phyloP scores from a whole-genome alignment of 2,113 vertebrate species.

The Turdus rufiventris region DNA sequence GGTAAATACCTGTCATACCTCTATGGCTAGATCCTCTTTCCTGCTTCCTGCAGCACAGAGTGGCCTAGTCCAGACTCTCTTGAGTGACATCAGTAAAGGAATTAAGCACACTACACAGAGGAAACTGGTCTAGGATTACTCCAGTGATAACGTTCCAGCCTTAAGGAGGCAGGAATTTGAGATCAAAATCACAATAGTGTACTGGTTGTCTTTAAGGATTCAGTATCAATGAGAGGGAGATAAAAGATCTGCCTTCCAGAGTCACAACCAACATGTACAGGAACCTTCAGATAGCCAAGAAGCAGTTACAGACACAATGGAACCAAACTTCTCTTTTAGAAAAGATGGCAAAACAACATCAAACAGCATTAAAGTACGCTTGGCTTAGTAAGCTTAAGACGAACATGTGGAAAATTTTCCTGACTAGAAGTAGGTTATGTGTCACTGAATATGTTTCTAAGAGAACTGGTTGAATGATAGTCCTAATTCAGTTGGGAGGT shows the following conservation, averaged over 20 bases:
- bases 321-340: background rate
- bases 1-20: background rate
- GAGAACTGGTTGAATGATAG: background rate
- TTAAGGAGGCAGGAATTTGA: background rate
- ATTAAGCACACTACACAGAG: background rate
- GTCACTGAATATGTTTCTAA: background rate
- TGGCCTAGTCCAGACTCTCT: background rate
- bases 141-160: background rate
- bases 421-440: background rate
- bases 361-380: accelerated
- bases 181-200: background rate
- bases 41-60: background rate
- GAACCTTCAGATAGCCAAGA: background rate
- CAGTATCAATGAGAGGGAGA: background rate
- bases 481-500: background rate
- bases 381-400: background rate
- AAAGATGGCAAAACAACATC: background rate
- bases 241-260: accelerated
- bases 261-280: background rate
- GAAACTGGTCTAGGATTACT: background rate
- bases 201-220: background rate
- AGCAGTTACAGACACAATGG: background rate
- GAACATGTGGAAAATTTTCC: background rate
- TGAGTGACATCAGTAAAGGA: background rate
- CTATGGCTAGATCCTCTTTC: background rate